Percentiles rank a stretch among this genome's conserved stretches.
Evolutionary conservation across 2,113 vertebrate species (phyloP).

Genomic region (Narcine bancroftii): DNA sequence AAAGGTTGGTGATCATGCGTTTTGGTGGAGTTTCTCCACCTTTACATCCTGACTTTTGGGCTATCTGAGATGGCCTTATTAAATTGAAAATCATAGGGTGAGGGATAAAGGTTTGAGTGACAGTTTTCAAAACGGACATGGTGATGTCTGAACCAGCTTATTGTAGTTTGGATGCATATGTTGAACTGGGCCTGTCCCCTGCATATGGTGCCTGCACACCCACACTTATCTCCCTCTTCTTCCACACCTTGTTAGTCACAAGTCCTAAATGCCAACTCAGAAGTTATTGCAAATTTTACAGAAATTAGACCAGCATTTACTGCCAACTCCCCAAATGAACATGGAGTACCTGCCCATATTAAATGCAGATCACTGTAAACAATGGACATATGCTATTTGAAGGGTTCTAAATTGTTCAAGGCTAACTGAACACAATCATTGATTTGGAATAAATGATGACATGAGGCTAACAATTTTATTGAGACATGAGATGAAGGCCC

Average conservation of each 20-base stretch:
- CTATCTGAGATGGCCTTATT: too few relatives aligned
- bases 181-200: too few relatives aligned
- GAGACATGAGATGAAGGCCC: too few relatives aligned
- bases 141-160: neutral
- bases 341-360: neutral
- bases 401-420: neutral
- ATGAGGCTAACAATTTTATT: neutral
- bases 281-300: neutral
- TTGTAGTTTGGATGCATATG: neutral
- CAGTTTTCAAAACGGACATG: neutral
- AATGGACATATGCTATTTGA: neutral
- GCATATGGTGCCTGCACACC: too few relatives aligned
- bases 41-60: too few relatives aligned
- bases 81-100: too few relatives aligned
- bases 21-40: too few relatives aligned
- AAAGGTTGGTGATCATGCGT: too few relatives aligned
- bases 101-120: neutral
- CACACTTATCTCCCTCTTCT: too few relatives aligned
- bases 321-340: neutral
- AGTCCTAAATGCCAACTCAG: too few relatives aligned
- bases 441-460: neutral
- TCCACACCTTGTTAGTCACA: too few relatives aligned
- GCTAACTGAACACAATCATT: neutral
- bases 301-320: neutral
- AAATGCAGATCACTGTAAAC: neutral